Base-by-base conservation (phyloP, 2,888 invertebrate species). In the Amblyjoppa fuscipennis region DNA sequence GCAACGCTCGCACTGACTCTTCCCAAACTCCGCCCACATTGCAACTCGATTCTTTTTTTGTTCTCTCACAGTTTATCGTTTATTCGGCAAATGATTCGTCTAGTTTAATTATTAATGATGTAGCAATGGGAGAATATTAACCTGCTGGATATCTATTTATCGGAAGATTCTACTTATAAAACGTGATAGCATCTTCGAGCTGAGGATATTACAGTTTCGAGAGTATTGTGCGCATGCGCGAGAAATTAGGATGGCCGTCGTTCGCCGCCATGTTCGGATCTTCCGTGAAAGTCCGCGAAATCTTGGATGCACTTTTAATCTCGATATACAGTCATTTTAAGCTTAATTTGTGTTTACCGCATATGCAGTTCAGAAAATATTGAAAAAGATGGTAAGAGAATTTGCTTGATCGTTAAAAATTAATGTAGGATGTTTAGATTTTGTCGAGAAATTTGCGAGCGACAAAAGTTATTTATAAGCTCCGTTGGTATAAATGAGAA, bases 251-350 rank as follows among this genome's bases (percentile, higher is more conserved):
- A 87, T 87, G 87, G 87, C 83, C 80, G 79, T 76, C 69, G 34
- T 49, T 80, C 59, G 51, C 87, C 81, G 85, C 85, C 83, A 87
- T 74, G 69, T 80, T 85, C 68, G 71, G 64, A 84, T 81, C 70
- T 38, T 59, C 6, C 20, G 28, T 16, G 28, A 56, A 25, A 34
- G 53, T 34, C 38, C 73, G 56, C 73, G 61, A 41, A 28, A 73
- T 28, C 5, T 61, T 45, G 9, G 59, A 73, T 20, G 20, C 49
- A 16, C 11, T 28, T 31, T 61, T 7, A 16, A 64, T 34, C 64
- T 11, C 49, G 20, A 45, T n/a, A 49, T 16, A n/a, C 6, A 64
- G 16, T 5, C 16, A 51, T 25, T 25, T 9, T 13, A n/a, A 31
- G 1, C 16, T 64, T 34, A 16, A 64, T 4, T 34, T 7, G 6